These are phyloP conservation scores for Sinodicranocentrus sp. DNA, from an alignment of 2,888 invertebrate genomes.

Conservation along the genomic window DNA sequence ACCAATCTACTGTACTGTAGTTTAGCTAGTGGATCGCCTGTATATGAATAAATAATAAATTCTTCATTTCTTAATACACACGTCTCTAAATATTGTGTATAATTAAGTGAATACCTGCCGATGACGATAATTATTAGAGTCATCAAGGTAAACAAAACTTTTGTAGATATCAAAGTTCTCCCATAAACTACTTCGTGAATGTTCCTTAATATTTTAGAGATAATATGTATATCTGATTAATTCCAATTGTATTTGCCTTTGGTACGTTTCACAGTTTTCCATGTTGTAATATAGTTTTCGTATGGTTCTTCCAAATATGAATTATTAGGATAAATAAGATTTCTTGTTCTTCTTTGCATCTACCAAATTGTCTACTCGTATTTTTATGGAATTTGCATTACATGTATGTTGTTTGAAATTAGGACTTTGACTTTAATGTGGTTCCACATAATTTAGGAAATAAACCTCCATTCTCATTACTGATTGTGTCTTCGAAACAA, in stretches of 20 bases:
- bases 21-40: not conserved
- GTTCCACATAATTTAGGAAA: no score
- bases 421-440: no score
- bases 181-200: not conserved
- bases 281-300: not conserved
- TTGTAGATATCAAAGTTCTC: not conserved
- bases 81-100: slow-evolving; percentile 6
- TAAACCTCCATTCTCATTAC: no score
- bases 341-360: not conserved
- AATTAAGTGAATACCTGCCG: not conserved
- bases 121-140: not conserved
- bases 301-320: slow-evolving; percentile 1
- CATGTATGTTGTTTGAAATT: no score
- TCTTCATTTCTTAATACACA: not conserved
- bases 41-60: slow-evolving; percentile 8
- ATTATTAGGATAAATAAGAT: slow-evolving; percentile 27
- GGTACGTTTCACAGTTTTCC: slow-evolving; percentile 56
- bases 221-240: slow-evolving; percentile 36
- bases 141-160: slow-evolving; percentile 9
- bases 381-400: no score
- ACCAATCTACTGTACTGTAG: not conserved
- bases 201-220: not conserved
- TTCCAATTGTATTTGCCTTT: slow-evolving; percentile 41
- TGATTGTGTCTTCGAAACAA: no score
- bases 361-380: no score